Evolutionary conservation across 2,888 invertebrate genomes (phyloP).

Genomic region (Sinelater perroti): DNA sequence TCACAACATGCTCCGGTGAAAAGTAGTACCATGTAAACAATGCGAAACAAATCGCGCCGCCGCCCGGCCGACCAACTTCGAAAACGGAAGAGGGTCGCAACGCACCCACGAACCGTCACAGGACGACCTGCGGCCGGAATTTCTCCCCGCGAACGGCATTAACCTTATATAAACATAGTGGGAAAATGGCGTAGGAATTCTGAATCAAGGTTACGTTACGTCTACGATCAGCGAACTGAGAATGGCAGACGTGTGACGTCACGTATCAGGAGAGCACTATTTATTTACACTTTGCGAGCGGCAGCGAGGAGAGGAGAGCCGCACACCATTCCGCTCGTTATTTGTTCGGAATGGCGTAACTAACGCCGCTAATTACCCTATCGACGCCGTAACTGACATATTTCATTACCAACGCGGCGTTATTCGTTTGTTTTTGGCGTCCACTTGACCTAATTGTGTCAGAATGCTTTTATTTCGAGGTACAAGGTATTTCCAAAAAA

Average conservation of each 20-base stretch:
- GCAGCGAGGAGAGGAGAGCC: neutral
- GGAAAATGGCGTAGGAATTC: conserved; percentile 47
- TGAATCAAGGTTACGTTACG: conserved; percentile 55
- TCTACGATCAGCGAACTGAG: conserved; percentile 45
- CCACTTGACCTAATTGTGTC: no score
- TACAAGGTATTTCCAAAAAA: no score
- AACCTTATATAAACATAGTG: conserved; percentile 28
- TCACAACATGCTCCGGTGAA: conserved; percentile 54
- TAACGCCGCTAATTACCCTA: no score
- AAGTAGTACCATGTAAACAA: conserved; percentile 58
- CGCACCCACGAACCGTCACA: no score
- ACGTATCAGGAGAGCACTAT: conserved; percentile 44
- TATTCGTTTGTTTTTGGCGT: no score
- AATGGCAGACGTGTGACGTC: conserved; percentile 49
- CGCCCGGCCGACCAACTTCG: no score
- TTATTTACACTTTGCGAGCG: conserved; percentile 48
- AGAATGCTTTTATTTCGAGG: no score
- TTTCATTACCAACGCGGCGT: no score
- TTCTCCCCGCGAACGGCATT: neutral
- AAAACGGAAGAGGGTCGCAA: no score
- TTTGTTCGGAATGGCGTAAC: neutral
- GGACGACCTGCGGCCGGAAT: no score
- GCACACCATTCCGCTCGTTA: neutral
- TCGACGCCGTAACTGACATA: no score
- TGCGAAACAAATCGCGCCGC: no score